Base-by-base conservation (phyloP, 2,797 vertebrate genomes). In the Rhynchotus rufescens region DNA sequence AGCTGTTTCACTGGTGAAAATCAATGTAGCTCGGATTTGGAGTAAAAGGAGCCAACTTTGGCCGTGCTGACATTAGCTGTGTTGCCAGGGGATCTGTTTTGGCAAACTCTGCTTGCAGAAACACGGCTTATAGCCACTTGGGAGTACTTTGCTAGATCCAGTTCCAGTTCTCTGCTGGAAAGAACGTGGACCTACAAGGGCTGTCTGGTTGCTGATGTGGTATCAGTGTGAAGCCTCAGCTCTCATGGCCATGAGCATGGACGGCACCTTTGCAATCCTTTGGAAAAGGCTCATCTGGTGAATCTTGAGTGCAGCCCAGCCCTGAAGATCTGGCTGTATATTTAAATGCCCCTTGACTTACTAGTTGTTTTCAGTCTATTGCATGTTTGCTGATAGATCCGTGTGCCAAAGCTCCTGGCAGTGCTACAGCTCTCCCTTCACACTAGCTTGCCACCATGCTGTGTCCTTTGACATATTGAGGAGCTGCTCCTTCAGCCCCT, bases 1-100 rank as follows among this genome's bases (percentile, higher is more conserved):
- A 88, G 61, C 45, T 84, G 57, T 79, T 95, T 88, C 64, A 81
- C 26, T 77, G 51, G 84, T 83, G 66, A 34, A 88, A 62, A 89
- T 40, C 0, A 0, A 16, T 51, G 61, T 65, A 66, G 57, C 34
- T 54, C 71, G 68, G 47, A 86, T 85, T 67, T 77, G 82, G 77
- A 74, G 40, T 42, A 32, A 89, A 76, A 84, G 36, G 14, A 80
- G 52, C 64, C 13, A 34, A 22, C 20, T 79, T 73, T 57, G 34
- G 25, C 47, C 75, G 73, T 86, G 56, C 78, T 15, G 38, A 16
- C 57, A 28, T 77, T 40, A 79, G 71, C 62, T 62, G 40, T 45
- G 73, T 86, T 78, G 52, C 73, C 40, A 30, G 15, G 19, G 1
- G 71, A 64, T 74, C 57, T 81, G 32, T 84, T 89, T 71, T 86